Evolutionary conservation across 2,797 vertebrate genomes (phyloP), one percentile per base, ranked within the genome.

Genomic region (Rachycentron canadum): DNA sequence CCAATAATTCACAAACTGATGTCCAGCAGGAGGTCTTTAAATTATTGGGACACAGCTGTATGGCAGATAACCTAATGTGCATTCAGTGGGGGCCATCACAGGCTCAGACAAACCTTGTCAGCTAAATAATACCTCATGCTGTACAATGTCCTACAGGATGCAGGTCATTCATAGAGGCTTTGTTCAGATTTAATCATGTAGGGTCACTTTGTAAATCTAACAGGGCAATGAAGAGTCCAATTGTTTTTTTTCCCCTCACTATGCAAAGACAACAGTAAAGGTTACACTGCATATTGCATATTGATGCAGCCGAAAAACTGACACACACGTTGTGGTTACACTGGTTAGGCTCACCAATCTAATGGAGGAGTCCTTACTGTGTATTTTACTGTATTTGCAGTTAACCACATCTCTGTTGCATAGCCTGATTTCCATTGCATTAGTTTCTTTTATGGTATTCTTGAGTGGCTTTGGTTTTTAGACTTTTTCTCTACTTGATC

Each of bases 41-140:
- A 78, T 80, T 63, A 86, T 55, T 43, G 56, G 71, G 78, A 59
- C 78, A 79, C 76, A 87, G 80, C 79, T 83, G 72, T 78, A 69
- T 72, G 64, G 60, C 82, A 86, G 76, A 80, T 56, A 64, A 81
- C 53, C 69, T 78, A 72, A 83, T 76, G 82, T 84, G 82, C 32
- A 34, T 86, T 49, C 73, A 32, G 83, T 58, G 76, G 83, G 71
- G 55, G 77, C 63, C 78, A 28, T 79, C 68, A 65, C 60, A 57
- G 43, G 3, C 83, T 81, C 77, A 78, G 75, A 85, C 70, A 83
- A 77, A 86, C 78, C 76, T 73, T 88, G 86, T 89, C 88, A 90
- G 45, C 52, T 79, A 47, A 66, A 89, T 83, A 56, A 89, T 75
- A 88, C 77, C 79, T 83, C 87, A 84, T 63, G 82, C 83, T 78